Base-by-base conservation (phyloP, 2,888 invertebrate species). In the Uropetala carovei region DNA sequence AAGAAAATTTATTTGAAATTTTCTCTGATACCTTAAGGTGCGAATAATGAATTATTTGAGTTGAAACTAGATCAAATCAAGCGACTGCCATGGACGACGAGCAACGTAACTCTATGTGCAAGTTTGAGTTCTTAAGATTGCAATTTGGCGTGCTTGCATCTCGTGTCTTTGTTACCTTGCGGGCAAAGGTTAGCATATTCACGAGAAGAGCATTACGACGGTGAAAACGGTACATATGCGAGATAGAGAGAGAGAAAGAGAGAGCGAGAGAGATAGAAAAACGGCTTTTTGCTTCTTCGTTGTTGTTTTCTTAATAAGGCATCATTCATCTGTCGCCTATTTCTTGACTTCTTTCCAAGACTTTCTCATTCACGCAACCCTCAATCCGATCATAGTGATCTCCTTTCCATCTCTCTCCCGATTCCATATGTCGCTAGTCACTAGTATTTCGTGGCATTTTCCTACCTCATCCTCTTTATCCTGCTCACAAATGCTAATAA, bases 341-440 rank as follows among this genome's bases (percentile, higher is more conserved):
- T 68, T 68, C 68, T 68, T 68, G 68, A 68, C 68, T n/a, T 68
- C 68, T 68, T 68, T 68, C 68, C 68, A 68, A 68, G 68, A 68
- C 68, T 68, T 68, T 68, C 64, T 64, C 64, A 64, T 64, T 64
- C 68, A 16, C 68, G 68, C 68, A n/a, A n/a, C 68, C 68, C 68
- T 22, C 22, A 9, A 9, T 68, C 68, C 9, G 68, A 11, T 10
- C 68, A 68, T 68, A 68, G 68, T 68, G 68, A 68, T 68, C 68
- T 68, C 68, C 16, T 68, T 68, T 68, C 68, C 68, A 68, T 68
- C 68, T 68, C 18, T n/a, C 68, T 18, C 18, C 9, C 16, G n/a
- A 68, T n/a, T 18, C 68, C 68, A 68, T 18, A 68, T 68, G 68
- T 22, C 68, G 68, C 68, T 18, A 18, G n/a, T 2, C 18, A 9